Evolutionary conservation across 2,113 vertebrate species (phyloP), one percentile per base, ranked within the genome.

Genomic region (Aegithalos caudatus): DNA sequence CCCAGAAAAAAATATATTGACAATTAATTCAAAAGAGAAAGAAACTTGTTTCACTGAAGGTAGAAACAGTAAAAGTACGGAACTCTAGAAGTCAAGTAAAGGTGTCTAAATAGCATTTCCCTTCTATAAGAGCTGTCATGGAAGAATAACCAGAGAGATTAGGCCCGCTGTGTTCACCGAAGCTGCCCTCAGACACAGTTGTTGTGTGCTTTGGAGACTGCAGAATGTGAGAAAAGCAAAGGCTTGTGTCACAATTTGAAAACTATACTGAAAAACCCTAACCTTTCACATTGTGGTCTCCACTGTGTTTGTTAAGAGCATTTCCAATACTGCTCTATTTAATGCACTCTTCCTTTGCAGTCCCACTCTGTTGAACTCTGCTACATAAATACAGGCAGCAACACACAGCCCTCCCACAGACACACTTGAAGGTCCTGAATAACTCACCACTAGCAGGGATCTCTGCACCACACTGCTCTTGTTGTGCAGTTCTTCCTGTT

Each of bases 381-480:
- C 50, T 66, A 69, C 53, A 88, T 44, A 74, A 93, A 93, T 84
- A 29, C 31, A 64, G 31, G 53, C 72, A 79, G 57, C 25, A 73
- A 38, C 3, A 27, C 48, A 64, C 51, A 93, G 85, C 85, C 62
- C 90, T 92, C 95, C 84, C 81, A 95, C 42, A 9, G 84, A 66
- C 65, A 80, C 78, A 40, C 78, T 90, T 2, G 25, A 90, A 93
- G 92, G 42, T 81, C 79, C 57, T 90, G 61, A 96, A 93, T 81
- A 97, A 93, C 44, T 45, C 45, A 67, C 2, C 12, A 56, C 65
- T 92, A 90, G 82, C 72, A 33, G 72, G 88, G 67, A 95, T 86
- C 79, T 88, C 89, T 85, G 90, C 86, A 90, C 72, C 90, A 97
- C 69, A 93, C 72, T 90, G 94, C 40, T 94, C 86, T 74, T 92